Evolutionary conservation across 2,113 vertebrate species (phyloP).

Genomic region (Paradoxurus hermaphroditus): DNA sequence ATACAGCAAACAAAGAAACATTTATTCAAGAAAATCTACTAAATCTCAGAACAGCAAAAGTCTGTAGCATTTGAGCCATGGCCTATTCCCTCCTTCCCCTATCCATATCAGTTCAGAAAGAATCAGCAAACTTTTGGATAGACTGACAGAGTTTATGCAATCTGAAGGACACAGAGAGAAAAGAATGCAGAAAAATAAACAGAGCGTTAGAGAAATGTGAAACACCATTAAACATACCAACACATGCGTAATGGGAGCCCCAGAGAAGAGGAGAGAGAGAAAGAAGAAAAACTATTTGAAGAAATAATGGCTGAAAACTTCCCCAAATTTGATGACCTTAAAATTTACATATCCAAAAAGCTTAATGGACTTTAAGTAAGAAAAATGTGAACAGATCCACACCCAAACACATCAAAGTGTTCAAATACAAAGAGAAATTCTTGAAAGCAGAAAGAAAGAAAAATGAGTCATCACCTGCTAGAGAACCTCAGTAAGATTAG

Average conservation of each 20-base stretch:
- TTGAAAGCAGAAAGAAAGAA: background rate
- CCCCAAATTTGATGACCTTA: background rate
- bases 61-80: background rate
- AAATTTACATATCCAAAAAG: background rate
- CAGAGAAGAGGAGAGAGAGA: background rate
- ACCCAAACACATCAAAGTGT: background rate
- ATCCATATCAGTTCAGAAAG: background rate
- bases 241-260: background rate
- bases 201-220: background rate
- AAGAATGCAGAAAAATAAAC: background rate
- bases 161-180: background rate
- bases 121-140: background rate
- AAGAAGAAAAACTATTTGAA: background rate
- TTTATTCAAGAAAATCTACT: background rate
- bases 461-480: background rate
- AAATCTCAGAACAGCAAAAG: background rate
- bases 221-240: background rate
- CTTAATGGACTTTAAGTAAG: background rate
- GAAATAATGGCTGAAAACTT: background rate
- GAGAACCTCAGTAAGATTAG: background rate
- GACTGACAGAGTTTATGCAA: background rate
- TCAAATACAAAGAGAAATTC: background rate
- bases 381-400: background rate
- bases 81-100: background rate
- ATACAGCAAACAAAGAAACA: background rate